phyloP scores from a whole-genome alignment of 2,888 invertebrate genomes.

The Drosophila atripex region DNA sequence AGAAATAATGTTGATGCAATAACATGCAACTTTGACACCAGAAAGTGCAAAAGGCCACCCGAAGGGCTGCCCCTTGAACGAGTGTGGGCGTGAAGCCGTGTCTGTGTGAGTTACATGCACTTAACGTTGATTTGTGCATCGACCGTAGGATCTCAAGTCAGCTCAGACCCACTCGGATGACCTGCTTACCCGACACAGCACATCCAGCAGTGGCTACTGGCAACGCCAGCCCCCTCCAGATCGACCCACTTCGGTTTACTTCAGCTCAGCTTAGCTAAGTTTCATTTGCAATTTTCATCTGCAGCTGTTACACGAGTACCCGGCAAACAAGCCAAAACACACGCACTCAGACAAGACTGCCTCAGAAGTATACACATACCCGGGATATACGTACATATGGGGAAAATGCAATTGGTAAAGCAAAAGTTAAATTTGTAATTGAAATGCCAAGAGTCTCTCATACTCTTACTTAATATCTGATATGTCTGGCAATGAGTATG shows the following conservation, averaged over 20 bases:
- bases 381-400: background rate
- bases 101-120: slow-evolving; percentile 62
- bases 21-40: slow-evolving; percentile 76
- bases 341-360: slow-evolving; percentile 20
- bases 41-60: slow-evolving; percentile 37
- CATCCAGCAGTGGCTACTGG: background rate
- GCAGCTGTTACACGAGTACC: slow-evolving; percentile 69
- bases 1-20: slow-evolving; percentile 72
- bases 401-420: slow-evolving; percentile 64
- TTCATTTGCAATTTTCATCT: slow-evolving; percentile 78
- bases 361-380: slow-evolving; percentile 12
- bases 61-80: slow-evolving; percentile 1
- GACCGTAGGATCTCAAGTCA: slow-evolving; percentile 45
- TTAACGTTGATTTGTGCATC: slow-evolving; percentile 75
- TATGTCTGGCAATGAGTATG: background rate
- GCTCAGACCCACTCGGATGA: slow-evolving; percentile 35
- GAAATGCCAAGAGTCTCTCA: slow-evolving; percentile 37
- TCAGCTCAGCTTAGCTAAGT: slow-evolving; percentile 53
- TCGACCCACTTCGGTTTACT: slow-evolving; percentile 32
- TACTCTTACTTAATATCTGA: slow-evolving; percentile 1
- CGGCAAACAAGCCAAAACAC: slow-evolving; percentile 42
- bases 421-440: slow-evolving; percentile 58
- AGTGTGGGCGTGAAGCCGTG: slow-evolving; percentile 22
- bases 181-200: slow-evolving; percentile 10
- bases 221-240: slow-evolving; percentile 13